Evolutionary conservation across 2,888 invertebrate species (phyloP).

Genomic region (Apodemia duryi): DNA sequence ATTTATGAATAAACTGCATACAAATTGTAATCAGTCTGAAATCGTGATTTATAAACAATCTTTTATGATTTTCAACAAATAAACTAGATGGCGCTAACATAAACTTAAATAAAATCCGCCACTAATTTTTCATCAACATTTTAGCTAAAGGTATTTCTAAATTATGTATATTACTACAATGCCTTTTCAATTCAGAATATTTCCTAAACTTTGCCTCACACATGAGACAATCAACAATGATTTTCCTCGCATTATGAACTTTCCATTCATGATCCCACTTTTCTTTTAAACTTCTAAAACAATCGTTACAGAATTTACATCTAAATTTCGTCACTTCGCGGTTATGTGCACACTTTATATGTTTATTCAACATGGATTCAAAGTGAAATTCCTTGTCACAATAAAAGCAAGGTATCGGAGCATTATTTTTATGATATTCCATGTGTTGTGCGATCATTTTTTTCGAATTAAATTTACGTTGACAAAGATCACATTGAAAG

Average conservation of each 20-base stretch:
- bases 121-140: constrained; percentile 40
- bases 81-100: constrained; percentile 23
- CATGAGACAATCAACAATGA: constrained; percentile 57
- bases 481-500: constrained; percentile 68
- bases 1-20: not conserved
- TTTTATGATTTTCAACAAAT: constrained; percentile 12
- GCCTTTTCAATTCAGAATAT: constrained; percentile 59
- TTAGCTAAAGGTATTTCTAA: constrained; percentile 53
- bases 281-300: constrained; percentile 54
- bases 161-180: constrained; percentile 47
- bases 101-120: constrained; percentile 24
- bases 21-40: constrained; percentile 13
- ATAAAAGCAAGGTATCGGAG: constrained; percentile 49
- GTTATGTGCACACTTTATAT: constrained; percentile 54
- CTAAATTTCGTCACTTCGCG: constrained; percentile 43
- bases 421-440: constrained; percentile 59
- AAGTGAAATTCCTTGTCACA: constrained; percentile 63
- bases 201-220: constrained; percentile 66
- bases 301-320: constrained; percentile 55
- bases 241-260: constrained; percentile 62
- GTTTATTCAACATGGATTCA: constrained; percentile 66
- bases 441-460: constrained; percentile 67
- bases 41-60: constrained; percentile 21
- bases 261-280: constrained; percentile 75
- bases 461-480: constrained; percentile 69